Percentiles rank a stretch among this genome's conserved stretches.
phyloP scores from a whole-genome alignment of 2,888 invertebrate genomes.

The Pegoplata infirma region DNA sequence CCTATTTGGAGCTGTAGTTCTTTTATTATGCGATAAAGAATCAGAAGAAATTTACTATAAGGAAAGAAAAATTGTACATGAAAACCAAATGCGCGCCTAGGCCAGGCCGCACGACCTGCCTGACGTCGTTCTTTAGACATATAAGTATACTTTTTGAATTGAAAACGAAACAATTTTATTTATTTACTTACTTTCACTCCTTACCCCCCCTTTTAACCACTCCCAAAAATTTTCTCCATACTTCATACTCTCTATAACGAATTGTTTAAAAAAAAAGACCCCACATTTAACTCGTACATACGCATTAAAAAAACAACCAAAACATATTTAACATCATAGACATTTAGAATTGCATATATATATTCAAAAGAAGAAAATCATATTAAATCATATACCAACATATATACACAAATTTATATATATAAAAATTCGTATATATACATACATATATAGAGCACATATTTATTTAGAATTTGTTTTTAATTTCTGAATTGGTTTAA shows the following conservation, averaged over 20 bases:
- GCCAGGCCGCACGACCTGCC: conserved; percentile 79
- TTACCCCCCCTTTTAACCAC: background rate
- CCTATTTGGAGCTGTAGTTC: conserved; percentile 94
- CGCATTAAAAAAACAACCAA: conserved; percentile 52
- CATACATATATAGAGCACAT: conserved; percentile 33
- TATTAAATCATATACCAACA: conserved; percentile 37
- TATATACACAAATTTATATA: too few species aligned
- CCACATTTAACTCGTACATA: conserved; percentile 45
- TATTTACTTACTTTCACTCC: conserved; percentile 40
- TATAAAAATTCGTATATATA: conserved; percentile 38
- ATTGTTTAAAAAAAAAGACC: conserved; percentile 25
- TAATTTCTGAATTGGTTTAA: background rate
- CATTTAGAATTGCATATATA: conserved; percentile 64
- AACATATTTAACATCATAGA: conserved; percentile 63
- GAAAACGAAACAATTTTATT: conserved; percentile 59
- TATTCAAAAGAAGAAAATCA: conserved; percentile 9
- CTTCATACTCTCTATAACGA: conserved; percentile 28
- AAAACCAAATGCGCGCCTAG: conserved; percentile 79
- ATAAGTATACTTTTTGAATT: conserved; percentile 65
- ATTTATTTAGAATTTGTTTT: conserved; percentile 35
- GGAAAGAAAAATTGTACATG: conserved; percentile 91
- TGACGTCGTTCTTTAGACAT: conserved; percentile 78
- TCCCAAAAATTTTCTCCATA: conserved; percentile 8
- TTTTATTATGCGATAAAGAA: conserved; percentile 97
- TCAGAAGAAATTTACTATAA: conserved; percentile 99